A percentile compares a stretch with the other conserved stretches of the same genome.
Evolutionary conservation across 2,888 invertebrate species (phyloP).

Genomic region (Micoletzkya japonica): DNA sequence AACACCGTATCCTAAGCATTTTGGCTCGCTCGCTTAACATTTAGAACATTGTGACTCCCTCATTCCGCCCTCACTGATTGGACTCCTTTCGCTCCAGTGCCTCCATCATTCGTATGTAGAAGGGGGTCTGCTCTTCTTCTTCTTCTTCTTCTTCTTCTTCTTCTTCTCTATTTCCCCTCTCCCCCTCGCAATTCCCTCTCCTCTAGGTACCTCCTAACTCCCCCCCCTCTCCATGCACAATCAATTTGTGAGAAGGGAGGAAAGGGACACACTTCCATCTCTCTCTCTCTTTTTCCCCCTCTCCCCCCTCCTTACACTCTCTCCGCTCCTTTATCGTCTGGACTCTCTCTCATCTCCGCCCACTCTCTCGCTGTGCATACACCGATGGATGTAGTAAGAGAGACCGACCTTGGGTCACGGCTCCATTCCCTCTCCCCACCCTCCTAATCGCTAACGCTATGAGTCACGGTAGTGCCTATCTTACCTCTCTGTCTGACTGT

Average conservation of each 20-base stretch:
- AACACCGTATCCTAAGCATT: too few species aligned
- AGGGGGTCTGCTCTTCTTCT: neutral
- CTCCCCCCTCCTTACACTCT: neutral
- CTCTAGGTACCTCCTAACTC: neutral
- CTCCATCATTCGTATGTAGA: too few species aligned
- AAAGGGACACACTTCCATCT: neutral
- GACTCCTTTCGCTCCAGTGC: too few species aligned
- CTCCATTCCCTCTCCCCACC: too few species aligned
- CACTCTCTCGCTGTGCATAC: neutral
- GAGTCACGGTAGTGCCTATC: neutral
- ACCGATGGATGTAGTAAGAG: neutral
- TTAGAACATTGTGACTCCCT: too few species aligned
- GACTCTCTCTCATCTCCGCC: conserved; percentile 3
- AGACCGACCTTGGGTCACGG: neutral
- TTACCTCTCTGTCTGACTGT: neutral
- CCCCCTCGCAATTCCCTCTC: neutral
- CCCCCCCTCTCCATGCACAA: too few species aligned
- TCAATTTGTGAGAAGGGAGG: too few species aligned
- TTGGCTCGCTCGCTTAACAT: too few species aligned
- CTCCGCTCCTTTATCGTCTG: neutral
- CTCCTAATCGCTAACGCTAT: neutral
- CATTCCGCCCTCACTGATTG: too few species aligned
- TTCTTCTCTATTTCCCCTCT: neutral
- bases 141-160: neutral
- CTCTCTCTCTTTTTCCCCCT: neutral